Base-by-base conservation (phyloP, 2,113 vertebrate species). In the Cyprinodon variegatus region DNA sequence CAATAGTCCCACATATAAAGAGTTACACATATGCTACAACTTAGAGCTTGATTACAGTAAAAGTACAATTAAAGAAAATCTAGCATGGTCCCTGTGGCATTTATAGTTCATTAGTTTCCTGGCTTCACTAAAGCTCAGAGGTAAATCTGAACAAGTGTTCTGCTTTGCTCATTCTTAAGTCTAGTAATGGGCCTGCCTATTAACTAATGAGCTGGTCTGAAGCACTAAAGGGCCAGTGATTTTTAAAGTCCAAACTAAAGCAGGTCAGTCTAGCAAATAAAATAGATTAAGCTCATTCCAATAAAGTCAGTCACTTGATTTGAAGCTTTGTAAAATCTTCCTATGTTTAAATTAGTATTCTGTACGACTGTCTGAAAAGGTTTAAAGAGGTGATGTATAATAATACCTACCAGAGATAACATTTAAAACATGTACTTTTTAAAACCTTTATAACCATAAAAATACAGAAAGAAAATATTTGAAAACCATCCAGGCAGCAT, bases 141-240 rank as follows among this genome's bases (percentile, higher is more conserved):
- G 86, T 89, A 88, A 76, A 84, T 77, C 66, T 71, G 74, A 68
- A 79, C 70, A 86, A 84, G 63, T 66, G 70, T 82, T 79, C 63
- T 60, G 13, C 64, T 81, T 72, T 37, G 70, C 63, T 85, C 36
- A 64, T 71, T 81, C 68, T 84, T 74, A 76, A 85, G 65, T 74
- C 60, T 68, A 62, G 60, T 78, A 81, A 86, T 86, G 67, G 62
- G 71, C 77, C 78, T 82, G 75, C 76, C 74, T 74, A 81, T 82
- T 81, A 80, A 79, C 80, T 84, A 88, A 92, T 78, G 83, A 86
- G 77, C 70, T 79, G 74, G 70, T 74, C 63, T 76, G 13, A 17
- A 72, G 72, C 64, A 86, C 70, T 77, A 38, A 83, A 74, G 36
- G 22, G 72, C 78, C 50, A 50, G 14, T 15, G 38, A 71, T 77